Evolutionary conservation across 92 coral and sea anemone genomes (phyloP).

Genomic region (Epizoanthus stellaris): DNA sequence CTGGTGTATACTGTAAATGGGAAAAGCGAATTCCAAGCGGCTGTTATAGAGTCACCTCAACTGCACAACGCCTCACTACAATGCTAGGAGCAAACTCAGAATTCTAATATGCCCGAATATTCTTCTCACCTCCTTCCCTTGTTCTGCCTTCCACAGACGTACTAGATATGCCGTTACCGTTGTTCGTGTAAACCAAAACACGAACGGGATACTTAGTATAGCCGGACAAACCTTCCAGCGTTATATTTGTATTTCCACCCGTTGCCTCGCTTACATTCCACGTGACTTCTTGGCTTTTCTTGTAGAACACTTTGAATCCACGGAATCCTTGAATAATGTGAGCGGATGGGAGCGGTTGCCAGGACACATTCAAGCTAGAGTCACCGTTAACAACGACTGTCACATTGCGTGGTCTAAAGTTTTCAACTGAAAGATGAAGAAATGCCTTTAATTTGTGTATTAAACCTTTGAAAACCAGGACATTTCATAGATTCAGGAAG

Average conservation of each 20-base stretch:
- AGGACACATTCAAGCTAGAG: constrained; percentile 1
- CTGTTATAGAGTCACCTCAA: no score
- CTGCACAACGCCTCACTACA: no score
- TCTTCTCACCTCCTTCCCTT: not conserved
- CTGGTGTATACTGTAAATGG: no score
- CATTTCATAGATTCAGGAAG: no score
- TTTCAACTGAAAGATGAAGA: not conserved
- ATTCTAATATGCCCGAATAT: not conserved
- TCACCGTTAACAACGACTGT: constrained; percentile 18
- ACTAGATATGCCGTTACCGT: not conserved
- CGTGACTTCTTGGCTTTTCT: not conserved
- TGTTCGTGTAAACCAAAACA: not conserved
- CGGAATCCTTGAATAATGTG: not conserved
- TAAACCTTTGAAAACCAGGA: not conserved
- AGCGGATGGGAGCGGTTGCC: not conserved
- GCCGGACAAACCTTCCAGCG: not conserved
- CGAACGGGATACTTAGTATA: not conserved
- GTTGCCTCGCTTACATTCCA: not conserved
- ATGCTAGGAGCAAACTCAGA: no score
- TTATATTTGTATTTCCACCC: not conserved
- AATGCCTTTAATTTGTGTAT: not conserved
- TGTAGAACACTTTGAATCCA: constrained; percentile 9
- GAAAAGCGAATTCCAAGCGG: no score
- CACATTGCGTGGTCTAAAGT: constrained; percentile 1
- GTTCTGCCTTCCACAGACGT: not conserved